These are phyloP conservation scores for Batillaria attramentaria DNA, from an alignment of 1,140 invertebrate genomes.

Conservation along the genomic window DNA sequence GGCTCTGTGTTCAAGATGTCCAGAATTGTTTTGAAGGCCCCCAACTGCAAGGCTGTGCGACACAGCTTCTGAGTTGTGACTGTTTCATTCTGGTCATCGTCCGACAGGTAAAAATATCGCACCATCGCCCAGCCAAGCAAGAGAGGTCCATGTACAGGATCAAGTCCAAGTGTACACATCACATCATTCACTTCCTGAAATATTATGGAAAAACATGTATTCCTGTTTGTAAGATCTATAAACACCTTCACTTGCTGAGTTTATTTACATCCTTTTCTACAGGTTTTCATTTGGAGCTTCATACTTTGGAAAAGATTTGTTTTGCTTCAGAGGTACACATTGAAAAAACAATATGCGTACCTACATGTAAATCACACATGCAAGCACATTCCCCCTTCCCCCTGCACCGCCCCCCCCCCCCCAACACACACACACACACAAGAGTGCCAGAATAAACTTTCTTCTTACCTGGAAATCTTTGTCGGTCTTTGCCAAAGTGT, in stretches of 20 bases:
- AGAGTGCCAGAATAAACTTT: background rate
- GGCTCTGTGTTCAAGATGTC: slow-evolving; percentile 56
- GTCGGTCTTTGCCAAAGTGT: slow-evolving; percentile 48
- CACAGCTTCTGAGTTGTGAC: slow-evolving; percentile 57
- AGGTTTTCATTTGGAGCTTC: no score
- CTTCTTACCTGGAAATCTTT: slow-evolving; percentile 44
- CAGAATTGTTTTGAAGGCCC: slow-evolving; percentile 65
- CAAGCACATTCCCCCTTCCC: no score
- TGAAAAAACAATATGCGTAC: no score
- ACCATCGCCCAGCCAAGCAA: slow-evolving; percentile 69
- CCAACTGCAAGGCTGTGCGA: slow-evolving; percentile 65
- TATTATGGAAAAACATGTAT: background rate
- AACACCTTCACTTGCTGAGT: no score
- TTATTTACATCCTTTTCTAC: no score
- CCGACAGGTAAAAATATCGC: slow-evolving; percentile 46
- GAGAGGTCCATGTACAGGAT: slow-evolving; percentile 66
- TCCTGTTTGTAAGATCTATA: no score
- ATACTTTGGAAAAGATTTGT: no score
- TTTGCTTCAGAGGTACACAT: no score
- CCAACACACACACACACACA: background rate
- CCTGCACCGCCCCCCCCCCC: background rate
- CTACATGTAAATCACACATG: no score
- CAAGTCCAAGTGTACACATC: slow-evolving; percentile 55
- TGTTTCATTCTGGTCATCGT: background rate
- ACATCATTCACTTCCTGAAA: slow-evolving; percentile 61